These are phyloP conservation scores for Burhinus bistriatus DNA, from an alignment of 2,113 vertebrate genomes.

Conservation along the genomic window DNA sequence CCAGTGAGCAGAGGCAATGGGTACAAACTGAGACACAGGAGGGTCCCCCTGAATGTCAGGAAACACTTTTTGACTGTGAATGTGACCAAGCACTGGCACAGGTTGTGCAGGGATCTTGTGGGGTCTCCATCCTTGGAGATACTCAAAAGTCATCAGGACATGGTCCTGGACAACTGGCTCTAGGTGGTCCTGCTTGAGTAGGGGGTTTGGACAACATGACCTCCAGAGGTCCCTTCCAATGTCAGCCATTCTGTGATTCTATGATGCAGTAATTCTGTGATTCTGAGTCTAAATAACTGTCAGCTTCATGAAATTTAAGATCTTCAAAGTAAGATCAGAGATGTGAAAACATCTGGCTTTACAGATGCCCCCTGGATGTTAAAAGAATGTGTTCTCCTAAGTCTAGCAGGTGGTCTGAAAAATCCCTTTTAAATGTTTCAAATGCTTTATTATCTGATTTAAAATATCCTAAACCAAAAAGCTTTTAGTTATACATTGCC, in stretches of 20 bases:
- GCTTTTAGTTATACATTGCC: not conserved
- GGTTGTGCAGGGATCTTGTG: not conserved
- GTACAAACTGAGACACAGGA: not conserved
- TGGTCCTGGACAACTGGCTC: not conserved
- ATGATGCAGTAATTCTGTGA: not conserved
- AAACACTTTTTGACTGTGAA: not conserved
- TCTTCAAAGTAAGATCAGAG: not conserved
- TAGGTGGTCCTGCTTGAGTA: not conserved
- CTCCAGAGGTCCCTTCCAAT: not conserved
- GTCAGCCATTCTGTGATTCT: not conserved
- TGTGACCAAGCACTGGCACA: not conserved
- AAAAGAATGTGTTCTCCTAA: not conserved
- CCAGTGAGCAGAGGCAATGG: not conserved
- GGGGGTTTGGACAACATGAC: fast-evolving
- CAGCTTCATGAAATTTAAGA: not conserved
- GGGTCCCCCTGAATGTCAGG: not conserved
- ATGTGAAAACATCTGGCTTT: not conserved
- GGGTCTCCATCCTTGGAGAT: not conserved
- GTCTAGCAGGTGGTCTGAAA: not conserved
- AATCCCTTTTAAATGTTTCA: not conserved
- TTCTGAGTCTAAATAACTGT: not conserved
- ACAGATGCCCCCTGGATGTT: not conserved
- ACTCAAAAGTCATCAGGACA: not conserved
- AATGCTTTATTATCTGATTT: not conserved
- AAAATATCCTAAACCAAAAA: not conserved